Evolutionary conservation across 2,113 vertebrate genomes (phyloP).

Genomic region (Gallinago media): DNA sequence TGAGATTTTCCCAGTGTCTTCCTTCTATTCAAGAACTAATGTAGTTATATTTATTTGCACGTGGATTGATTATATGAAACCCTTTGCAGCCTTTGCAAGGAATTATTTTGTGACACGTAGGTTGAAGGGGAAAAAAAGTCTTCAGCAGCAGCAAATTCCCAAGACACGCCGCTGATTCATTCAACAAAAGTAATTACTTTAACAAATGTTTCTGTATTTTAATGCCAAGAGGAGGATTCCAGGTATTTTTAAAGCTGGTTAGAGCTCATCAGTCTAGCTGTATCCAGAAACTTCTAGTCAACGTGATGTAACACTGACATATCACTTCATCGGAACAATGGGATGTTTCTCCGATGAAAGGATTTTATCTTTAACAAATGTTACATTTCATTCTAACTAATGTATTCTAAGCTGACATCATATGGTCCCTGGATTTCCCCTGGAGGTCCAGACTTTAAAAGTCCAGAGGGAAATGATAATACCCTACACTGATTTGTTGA

Average conservation of each 20-base stretch:
- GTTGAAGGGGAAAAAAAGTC: background rate
- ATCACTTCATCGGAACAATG: background rate
- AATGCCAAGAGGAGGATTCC: slow-evolving; percentile 24
- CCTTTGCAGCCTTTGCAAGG: background rate
- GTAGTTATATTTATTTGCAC: background rate
- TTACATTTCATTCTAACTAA: background rate
- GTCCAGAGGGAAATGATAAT: slow-evolving; percentile 15
- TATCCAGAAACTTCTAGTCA: background rate
- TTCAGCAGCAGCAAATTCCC: slow-evolving; percentile 45
- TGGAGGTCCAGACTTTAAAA: background rate
- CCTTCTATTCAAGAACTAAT: background rate
- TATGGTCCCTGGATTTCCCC: background rate
- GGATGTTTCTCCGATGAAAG: background rate
- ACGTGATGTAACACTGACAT: background rate
- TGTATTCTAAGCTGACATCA: slow-evolving; percentile 10
- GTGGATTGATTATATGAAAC: background rate
- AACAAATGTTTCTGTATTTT: slow-evolving; percentile 56
- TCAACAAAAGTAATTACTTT: slow-evolving; percentile 59
- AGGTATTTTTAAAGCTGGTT: slow-evolving; percentile 32
- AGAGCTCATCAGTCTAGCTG: background rate
- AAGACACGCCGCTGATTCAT: background rate
- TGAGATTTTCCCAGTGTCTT: background rate
- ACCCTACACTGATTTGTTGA: background rate
- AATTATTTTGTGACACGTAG: background rate
- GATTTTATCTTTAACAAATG: background rate